These are phyloP conservation scores for Oxyteleia sp. DNA, from an alignment of 2,888 invertebrate genomes.

Conservation along the genomic window DNA sequence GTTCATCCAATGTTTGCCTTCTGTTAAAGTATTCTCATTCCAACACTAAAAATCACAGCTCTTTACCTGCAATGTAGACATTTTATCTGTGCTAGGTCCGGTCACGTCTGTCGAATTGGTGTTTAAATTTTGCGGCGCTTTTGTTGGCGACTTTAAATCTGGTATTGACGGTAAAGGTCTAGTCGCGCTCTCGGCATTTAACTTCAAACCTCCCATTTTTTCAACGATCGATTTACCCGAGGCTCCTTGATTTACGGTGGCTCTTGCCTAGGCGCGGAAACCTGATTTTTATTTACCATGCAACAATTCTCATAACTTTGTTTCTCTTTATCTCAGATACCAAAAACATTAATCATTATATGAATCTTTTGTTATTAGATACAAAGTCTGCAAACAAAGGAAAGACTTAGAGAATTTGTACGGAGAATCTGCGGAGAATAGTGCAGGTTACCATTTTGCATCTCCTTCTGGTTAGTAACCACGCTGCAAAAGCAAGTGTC, in stretches of 20 bases:
- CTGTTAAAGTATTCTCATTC: neutral
- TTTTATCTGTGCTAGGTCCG: slow-evolving; percentile 83
- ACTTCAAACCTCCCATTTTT: slow-evolving; percentile 82
- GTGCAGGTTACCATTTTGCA: too few relatives aligned
- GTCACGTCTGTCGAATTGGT: slow-evolving; percentile 68
- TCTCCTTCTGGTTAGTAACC: too few relatives aligned
- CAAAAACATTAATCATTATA: too few relatives aligned
- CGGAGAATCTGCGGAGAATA: too few relatives aligned
- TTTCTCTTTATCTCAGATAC: too few relatives aligned
- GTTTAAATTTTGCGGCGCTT: slow-evolving; percentile 76
- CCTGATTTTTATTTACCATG: slow-evolving; percentile 77
- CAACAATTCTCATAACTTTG: neutral
- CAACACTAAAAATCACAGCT: neutral
- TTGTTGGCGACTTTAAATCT: slow-evolving; percentile 76
- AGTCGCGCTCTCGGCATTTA: slow-evolving; percentile 77
- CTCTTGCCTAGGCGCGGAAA: slow-evolving; percentile 83
- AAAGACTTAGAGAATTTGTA: too few relatives aligned
- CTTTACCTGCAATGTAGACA: slow-evolving; percentile 85
- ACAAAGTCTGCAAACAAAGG: too few relatives aligned
- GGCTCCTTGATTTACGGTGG: slow-evolving; percentile 81
- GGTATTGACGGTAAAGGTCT: slow-evolving; percentile 82
- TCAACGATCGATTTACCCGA: slow-evolving; percentile 81
- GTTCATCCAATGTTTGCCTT: neutral
- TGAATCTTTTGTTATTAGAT: too few relatives aligned
- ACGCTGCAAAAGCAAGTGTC: too few relatives aligned